phyloP scores from a whole-genome alignment of 1,140 invertebrate genomes.

The Aphelenchoides avenae region DNA sequence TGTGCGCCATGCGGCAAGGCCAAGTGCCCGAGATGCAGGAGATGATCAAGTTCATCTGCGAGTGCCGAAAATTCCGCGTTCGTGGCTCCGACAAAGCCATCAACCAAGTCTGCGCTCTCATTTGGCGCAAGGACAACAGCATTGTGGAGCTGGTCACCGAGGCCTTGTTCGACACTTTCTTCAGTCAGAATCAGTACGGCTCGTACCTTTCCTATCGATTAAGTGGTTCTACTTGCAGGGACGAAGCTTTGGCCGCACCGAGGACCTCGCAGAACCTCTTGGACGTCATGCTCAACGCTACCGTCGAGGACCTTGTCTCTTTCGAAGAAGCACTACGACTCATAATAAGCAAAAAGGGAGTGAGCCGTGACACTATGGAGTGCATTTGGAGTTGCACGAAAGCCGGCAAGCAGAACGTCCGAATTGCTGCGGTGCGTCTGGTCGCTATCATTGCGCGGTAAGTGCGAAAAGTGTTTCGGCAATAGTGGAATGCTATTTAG shows the following conservation, averaged over 20 bases:
- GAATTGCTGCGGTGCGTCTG: slow-evolving; percentile 13
- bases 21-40: slow-evolving; percentile 12
- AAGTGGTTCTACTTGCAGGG: background rate
- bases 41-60: slow-evolving; percentile 31
- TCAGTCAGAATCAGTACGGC: slow-evolving; percentile 21
- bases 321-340: slow-evolving; percentile 22
- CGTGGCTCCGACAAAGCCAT: slow-evolving; percentile 9
- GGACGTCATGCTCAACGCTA: slow-evolving; percentile 17
- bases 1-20: slow-evolving; percentile 7
- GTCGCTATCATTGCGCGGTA: slow-evolving; percentile 25
- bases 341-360: slow-evolving; percentile 10
- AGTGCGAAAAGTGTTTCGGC: slow-evolving; percentile 5
- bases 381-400: slow-evolving; percentile 12
- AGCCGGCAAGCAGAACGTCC: slow-evolving; percentile 11
- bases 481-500: slow-evolving; percentile 6
- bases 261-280: slow-evolving; percentile 18
- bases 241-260: background rate
- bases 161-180: slow-evolving; percentile 16
- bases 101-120: slow-evolving; percentile 24
- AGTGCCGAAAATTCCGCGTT: slow-evolving; percentile 24
- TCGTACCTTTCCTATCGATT: background rate
- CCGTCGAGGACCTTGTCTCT: slow-evolving; percentile 17
- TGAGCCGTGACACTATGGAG: slow-evolving; percentile 6
- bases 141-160: slow-evolving; percentile 11
- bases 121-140: slow-evolving; percentile 19